These are phyloP conservation scores for Clostera curtula DNA, from an alignment of 2,888 invertebrate genomes.

Conservation along the genomic window DNA sequence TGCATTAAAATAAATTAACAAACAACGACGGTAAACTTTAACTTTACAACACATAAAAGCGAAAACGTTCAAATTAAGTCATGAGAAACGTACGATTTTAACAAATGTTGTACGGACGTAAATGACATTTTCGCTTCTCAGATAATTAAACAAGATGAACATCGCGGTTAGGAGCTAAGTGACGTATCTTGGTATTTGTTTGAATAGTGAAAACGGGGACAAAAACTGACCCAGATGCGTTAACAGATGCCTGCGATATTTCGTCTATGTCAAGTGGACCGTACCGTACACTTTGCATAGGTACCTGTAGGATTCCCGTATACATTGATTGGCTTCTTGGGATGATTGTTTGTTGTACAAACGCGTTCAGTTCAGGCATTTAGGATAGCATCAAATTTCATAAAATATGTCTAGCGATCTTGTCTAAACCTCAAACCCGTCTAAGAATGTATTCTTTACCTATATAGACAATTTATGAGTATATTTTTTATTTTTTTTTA, in stretches of 20 bases:
- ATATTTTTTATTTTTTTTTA: too few species aligned
- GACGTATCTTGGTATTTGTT: conserved; percentile 35
- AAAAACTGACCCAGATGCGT: conserved; percentile 58
- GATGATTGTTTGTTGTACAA: too few species aligned
- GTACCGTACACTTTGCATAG: too few species aligned
- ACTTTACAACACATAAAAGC: conserved; percentile 21
- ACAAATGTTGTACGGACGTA: conserved; percentile 18
- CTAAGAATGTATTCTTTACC: too few species aligned
- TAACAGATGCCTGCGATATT: conserved; percentile 43
- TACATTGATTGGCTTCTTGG: too few species aligned
- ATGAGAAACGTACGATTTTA: conserved; percentile 23
- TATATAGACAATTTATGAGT: too few species aligned
- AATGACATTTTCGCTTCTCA: conserved; percentile 26
- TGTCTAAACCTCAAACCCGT: too few species aligned
- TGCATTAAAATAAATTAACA: conserved; percentile 19
- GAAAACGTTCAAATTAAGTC: conserved; percentile 16
- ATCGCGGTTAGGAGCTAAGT: conserved; percentile 23
- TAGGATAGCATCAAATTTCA: too few species aligned
- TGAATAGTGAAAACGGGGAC: conserved; percentile 52
- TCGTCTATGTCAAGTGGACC: conserved; percentile 38
- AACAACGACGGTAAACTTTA: conserved; percentile 20
- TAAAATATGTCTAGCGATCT: too few species aligned
- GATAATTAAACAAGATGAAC: conserved; percentile 32
- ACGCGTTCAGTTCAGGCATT: too few species aligned
- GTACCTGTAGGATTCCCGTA: too few species aligned